These are phyloP conservation scores for Macropus fuliginosus DNA, from an alignment of 2,797 vertebrate genomes.

Conservation along the genomic window DNA sequence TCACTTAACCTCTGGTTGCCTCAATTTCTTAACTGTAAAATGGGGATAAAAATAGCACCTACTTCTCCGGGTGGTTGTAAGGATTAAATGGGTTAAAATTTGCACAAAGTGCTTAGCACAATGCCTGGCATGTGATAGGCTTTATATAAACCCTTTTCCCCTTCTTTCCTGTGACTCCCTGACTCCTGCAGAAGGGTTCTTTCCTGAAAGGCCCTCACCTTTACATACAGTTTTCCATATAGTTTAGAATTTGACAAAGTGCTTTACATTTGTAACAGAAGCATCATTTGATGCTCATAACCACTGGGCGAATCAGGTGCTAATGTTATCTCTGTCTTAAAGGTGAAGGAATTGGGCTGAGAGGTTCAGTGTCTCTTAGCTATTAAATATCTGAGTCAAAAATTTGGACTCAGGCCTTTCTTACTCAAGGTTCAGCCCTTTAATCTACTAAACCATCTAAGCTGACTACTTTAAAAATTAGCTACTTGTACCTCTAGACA, in stretches of 20 bases:
- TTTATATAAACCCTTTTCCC: neutral
- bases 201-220: neutral
- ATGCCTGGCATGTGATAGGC: neutral
- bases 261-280: neutral
- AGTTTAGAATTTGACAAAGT: neutral
- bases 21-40: constrained; percentile 14
- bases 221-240: neutral
- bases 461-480: neutral
- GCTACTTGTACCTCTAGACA: neutral
- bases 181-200: neutral
- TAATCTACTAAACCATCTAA: neutral
- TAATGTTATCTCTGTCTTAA: neutral
- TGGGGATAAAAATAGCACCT: neutral
- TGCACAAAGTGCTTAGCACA: neutral
- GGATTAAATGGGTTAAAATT: neutral
- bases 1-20: neutral
- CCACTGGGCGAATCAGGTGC: neutral
- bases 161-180: neutral
- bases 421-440: neutral
- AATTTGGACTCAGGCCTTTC: neutral
- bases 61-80: neutral
- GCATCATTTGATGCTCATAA: neutral
- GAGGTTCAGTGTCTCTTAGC: neutral
- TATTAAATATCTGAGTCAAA: neutral
- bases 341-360: neutral